phyloP scores from a whole-genome alignment of 2,888 invertebrate genomes.

The Phalera bucephala region DNA sequence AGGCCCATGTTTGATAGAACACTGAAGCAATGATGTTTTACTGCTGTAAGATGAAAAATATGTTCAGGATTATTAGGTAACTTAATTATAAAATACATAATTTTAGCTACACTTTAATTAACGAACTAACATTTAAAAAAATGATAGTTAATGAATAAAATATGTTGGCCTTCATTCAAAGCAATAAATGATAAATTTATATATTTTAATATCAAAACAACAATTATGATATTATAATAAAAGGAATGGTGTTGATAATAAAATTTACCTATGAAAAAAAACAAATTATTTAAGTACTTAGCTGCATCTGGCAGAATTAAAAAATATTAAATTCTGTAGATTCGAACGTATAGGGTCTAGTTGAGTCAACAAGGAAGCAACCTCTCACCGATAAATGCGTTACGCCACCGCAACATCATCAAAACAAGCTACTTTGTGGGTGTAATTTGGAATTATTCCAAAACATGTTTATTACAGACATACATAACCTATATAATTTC shows the following conservation, averaged over 20 bases:
- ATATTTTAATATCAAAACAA: too few relatives aligned
- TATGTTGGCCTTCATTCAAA: too few relatives aligned
- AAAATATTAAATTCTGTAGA: too few relatives aligned
- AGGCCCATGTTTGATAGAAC: slow-evolving; percentile 28
- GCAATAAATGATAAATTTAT: too few relatives aligned
- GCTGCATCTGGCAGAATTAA: too few relatives aligned
- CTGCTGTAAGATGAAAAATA: slow-evolving; percentile 6
- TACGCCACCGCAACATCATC: slow-evolving; percentile 13
- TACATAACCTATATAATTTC: slow-evolving; percentile 17
- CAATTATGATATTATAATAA: too few relatives aligned
- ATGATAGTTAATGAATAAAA: too few relatives aligned
- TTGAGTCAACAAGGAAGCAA: not conserved
- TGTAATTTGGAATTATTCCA: slow-evolving; percentile 38
- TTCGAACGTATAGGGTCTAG: not conserved
- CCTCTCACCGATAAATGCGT: slow-evolving; percentile 8
- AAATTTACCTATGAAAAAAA: not conserved
- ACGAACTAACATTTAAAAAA: too few relatives aligned
- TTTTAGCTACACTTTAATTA: too few relatives aligned
- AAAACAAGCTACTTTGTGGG: slow-evolving; percentile 27
- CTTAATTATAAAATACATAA: too few relatives aligned
- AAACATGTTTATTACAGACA: slow-evolving; percentile 10
- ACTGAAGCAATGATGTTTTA: slow-evolving; percentile 17
- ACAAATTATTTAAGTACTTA: not conserved
- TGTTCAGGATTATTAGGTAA: not conserved
- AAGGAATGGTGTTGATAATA: not conserved